These are phyloP conservation scores for Liopterus haemorrhoidalis DNA, from an alignment of 2,888 invertebrate species.

Conservation along the genomic window DNA sequence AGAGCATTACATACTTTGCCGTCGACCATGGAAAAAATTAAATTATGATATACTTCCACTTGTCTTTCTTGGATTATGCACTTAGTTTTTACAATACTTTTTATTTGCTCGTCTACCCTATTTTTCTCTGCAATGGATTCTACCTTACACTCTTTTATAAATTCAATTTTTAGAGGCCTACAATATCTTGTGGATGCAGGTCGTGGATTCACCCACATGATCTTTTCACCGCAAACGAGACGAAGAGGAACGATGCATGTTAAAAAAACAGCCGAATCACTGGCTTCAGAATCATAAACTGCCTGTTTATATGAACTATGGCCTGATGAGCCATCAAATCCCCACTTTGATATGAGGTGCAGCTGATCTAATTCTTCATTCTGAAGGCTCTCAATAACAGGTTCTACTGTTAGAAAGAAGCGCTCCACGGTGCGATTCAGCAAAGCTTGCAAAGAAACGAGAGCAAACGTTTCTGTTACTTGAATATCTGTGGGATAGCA, in stretches of 20 bases:
- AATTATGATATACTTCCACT: slow-evolving; percentile 16
- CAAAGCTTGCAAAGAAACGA: slow-evolving; percentile 29
- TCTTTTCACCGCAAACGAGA: slow-evolving; percentile 29
- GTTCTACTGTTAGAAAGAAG: slow-evolving; percentile 20
- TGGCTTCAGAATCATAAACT: slow-evolving; percentile 16
- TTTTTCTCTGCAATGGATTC: slow-evolving; percentile 24
- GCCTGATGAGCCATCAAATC: slow-evolving; percentile 28
- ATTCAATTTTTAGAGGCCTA: slow-evolving; percentile 35
- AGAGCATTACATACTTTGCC: slow-evolving; percentile 35
- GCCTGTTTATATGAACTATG: slow-evolving; percentile 27
- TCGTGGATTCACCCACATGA: slow-evolving; percentile 35
- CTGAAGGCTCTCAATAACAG: slow-evolving; percentile 18
- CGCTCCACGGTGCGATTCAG: slow-evolving; percentile 29
- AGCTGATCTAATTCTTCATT: slow-evolving; percentile 19
- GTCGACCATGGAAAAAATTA: slow-evolving; percentile 33
- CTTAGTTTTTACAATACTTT: too few relatives aligned
- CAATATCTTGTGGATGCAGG: slow-evolving; percentile 35
- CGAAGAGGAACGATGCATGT: slow-evolving; percentile 35
- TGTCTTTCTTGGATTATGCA: too few relatives aligned
- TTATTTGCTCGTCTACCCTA: too few relatives aligned
- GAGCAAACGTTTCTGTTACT: slow-evolving; percentile 26
- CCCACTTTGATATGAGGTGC: slow-evolving; percentile 27
- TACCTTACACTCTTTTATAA: slow-evolving; percentile 33
- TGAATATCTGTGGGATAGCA: slow-evolving; percentile 30
- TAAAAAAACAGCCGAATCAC: slow-evolving; percentile 28